These are phyloP conservation scores for Siniperca scherzeri DNA, from an alignment of 2,797 vertebrate species.

Conservation along the genomic window DNA sequence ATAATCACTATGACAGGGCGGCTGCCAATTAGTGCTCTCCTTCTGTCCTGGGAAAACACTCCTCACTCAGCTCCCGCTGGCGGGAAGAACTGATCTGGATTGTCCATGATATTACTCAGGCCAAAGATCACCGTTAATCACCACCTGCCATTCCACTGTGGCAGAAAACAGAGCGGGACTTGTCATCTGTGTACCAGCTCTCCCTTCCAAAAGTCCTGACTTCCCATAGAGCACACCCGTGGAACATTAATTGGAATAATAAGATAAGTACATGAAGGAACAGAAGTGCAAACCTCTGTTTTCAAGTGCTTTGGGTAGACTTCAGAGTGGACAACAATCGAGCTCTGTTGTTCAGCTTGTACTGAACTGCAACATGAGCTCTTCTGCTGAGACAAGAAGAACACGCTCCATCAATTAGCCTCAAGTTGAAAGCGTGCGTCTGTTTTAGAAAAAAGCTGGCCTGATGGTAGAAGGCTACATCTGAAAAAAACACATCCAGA, in stretches of 20 bases:
- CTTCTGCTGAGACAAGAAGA: conserved; percentile 64
- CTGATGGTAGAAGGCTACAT: conserved; percentile 51
- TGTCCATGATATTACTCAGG: conserved; percentile 78
- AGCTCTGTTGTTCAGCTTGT: conserved; percentile 69
- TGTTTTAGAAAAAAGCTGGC: conserved; percentile 63
- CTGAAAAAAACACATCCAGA: conserved; percentile 79
- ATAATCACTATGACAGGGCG: conserved; percentile 82
- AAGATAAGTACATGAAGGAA: conserved; percentile 59
- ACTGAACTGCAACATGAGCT: conserved; percentile 42
- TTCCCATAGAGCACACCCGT: conserved; percentile 42
- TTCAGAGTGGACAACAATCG: conserved; percentile 35
- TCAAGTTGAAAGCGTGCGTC: conserved; percentile 61
- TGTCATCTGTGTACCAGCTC: conserved; percentile 66
- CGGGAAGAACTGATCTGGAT: conserved; percentile 78
- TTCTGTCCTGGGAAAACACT: conserved; percentile 83
- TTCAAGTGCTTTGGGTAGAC: conserved; percentile 36
- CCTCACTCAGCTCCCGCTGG: conserved; percentile 76
- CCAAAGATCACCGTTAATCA: conserved; percentile 80
- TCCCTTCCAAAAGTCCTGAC: conserved; percentile 44
- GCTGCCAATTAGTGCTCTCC: conserved; percentile 84
- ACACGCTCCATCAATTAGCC: conserved; percentile 72
- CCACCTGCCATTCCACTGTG: conserved; percentile 69
- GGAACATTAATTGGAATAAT: conserved; percentile 69
- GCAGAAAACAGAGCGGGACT: conserved; percentile 68
- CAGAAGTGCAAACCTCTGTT: conserved; percentile 54